Percentiles rank a stretch among this genome's conserved stretches.
These are phyloP conservation scores for Drosophila sp. DNA, from an alignment of 1,140 invertebrate species.

Conservation along the genomic window DNA sequence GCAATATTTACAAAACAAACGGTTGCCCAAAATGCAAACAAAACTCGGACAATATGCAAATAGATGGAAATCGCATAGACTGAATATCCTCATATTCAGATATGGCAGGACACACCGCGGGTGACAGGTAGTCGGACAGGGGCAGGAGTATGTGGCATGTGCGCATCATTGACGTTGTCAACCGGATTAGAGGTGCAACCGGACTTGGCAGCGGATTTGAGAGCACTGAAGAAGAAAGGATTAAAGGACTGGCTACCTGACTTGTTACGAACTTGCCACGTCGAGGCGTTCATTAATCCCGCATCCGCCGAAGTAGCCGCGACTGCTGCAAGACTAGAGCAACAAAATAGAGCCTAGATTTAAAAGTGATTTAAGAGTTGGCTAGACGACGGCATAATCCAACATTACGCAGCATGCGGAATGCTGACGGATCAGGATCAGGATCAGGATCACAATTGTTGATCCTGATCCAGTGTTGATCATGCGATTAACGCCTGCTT, in stretches of 20 bases:
- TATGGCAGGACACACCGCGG: not conserved
- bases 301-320: slow-evolving; percentile 49
- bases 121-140: slow-evolving; percentile 29
- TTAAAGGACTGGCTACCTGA: slow-evolving; percentile 69
- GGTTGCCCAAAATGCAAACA: slow-evolving; percentile 62
- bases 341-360: slow-evolving; percentile 46
- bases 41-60: slow-evolving; percentile 60
- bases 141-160: not conserved
- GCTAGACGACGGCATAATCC: slow-evolving; percentile 60
- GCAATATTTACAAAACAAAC: slow-evolving; percentile 75
- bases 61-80: slow-evolving; percentile 38
- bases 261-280: slow-evolving; percentile 10
- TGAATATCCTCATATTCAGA: no score
- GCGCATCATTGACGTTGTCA: slow-evolving; percentile 64
- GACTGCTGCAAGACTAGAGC: slow-evolving; percentile 58
- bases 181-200: slow-evolving; percentile 77
- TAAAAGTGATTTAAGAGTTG: slow-evolving; percentile 74
- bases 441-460: slow-evolving; percentile 61
- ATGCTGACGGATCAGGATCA: slow-evolving; percentile 54
- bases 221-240: slow-evolving; percentile 65
- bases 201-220: slow-evolving; percentile 61
- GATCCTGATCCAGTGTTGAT: slow-evolving; percentile 67
- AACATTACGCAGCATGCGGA: slow-evolving; percentile 66
- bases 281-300: slow-evolving; percentile 71
- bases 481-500: slow-evolving; percentile 68